Evolutionary conservation across 2,113 vertebrate genomes (phyloP).

Genomic region (Cyphomyrus discorhynchus): DNA sequence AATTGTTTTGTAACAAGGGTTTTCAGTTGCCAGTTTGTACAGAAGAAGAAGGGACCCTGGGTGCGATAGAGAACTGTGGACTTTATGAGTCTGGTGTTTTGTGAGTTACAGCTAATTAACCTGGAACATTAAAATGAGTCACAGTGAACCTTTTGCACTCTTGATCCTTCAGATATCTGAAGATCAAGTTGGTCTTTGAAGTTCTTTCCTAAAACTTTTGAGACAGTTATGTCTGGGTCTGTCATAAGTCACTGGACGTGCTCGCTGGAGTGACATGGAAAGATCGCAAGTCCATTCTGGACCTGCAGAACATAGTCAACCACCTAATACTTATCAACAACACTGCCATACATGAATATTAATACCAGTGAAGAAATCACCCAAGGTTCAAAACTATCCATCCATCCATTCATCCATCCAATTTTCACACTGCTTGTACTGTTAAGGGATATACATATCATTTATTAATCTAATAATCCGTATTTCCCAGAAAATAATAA

Average conservation of each 20-base stretch:
- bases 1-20: slow-evolving; percentile 9
- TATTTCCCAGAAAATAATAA: neutral
- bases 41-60: neutral
- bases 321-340: neutral
- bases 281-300: neutral
- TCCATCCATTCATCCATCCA: neutral
- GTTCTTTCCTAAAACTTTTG: neutral
- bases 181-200: neutral
- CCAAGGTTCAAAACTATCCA: neutral
- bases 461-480: neutral
- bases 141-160: neutral
- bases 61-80: neutral
- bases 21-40: neutral
- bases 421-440: neutral
- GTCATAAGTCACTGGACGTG: neutral
- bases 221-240: neutral
- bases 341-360: neutral
- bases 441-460: neutral
- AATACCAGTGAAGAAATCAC: neutral
- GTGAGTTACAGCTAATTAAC: neutral
- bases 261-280: neutral
- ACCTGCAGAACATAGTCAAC: neutral
- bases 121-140: neutral
- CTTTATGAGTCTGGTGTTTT: neutral
- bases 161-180: neutral